phyloP scores from a whole-genome alignment of 2,888 invertebrate genomes.

The Gymnocheta viridis region DNA sequence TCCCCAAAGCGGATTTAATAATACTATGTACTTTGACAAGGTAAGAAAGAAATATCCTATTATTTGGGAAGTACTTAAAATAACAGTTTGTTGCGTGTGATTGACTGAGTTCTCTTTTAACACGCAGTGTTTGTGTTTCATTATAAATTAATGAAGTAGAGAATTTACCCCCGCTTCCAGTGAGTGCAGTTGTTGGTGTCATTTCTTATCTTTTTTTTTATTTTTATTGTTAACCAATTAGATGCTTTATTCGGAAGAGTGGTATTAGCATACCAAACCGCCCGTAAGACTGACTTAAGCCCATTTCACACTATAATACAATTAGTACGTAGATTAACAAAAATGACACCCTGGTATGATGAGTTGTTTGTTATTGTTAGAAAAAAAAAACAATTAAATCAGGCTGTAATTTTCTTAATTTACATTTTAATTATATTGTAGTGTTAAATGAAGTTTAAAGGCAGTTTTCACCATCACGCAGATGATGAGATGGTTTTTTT shows the following conservation, averaged over 20 bases:
- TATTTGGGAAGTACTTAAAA: background rate
- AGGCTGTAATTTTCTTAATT: no score
- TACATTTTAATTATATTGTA: no score
- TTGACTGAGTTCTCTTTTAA: background rate
- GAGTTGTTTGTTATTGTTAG: no score
- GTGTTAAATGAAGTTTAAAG: no score
- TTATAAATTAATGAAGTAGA: background rate
- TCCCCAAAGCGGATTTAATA: background rate
- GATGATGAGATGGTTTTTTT: no score
- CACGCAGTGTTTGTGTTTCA: background rate
- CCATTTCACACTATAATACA: no score
- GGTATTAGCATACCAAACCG: no score
- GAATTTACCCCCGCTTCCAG: background rate
- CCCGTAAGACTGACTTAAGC: no score
- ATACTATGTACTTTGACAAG: conserved; percentile 1
- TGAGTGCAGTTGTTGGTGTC: background rate
- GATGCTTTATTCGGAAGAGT: background rate
- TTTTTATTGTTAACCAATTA: background rate
- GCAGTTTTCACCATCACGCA: no score
- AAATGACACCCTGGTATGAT: no score
- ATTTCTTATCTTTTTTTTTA: background rate
- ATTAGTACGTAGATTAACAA: no score
- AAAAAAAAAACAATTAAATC: no score
- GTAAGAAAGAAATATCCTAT: background rate
- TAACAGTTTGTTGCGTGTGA: background rate